Base-by-base conservation (phyloP, 2,797 vertebrate species). In the Simalia tracyae region DNA sequence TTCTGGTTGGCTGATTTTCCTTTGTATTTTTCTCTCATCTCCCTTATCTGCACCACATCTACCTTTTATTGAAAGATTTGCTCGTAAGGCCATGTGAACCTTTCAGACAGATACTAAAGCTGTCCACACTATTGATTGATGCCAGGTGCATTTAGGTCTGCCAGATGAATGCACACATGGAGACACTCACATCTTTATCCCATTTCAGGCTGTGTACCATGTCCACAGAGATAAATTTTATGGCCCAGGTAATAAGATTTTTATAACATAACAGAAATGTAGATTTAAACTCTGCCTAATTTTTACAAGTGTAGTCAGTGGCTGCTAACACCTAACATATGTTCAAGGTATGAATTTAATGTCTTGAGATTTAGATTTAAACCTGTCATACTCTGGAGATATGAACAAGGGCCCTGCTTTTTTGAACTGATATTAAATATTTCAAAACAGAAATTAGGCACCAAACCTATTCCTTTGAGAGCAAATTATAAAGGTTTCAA, bases 161-260 rank as follows among this genome's bases (percentile, higher is more conserved):
- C 7, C 66, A 92, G 90, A 94, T 85, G 89, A 94, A 93, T 60
- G 42, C 64, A 22, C 4, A 1, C 66, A 84, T 46, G 61, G 64
- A 92, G 59, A 94, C 10, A 90, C 60, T 84, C 86, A 59, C 22
- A 54, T 95, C 72, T 95, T 96, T 90, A 64, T 91, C 91, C 54
- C 89, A 64, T 89, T 88, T 88, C 89, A 90, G 66, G 63, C 10
- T 87, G 93, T 92, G 89, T 10, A 89, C 59, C 22, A 22, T 63
- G 94, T 93, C 93, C 92, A 84, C 46, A 4, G 84, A 89, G 86
- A 63, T 86, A 22, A 88, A 50, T 93, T 96, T 96, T 93, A 95
- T 90, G 91, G 94, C 68, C 42, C 7, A 46, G 0, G 1, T 66
- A 88, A 26, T 89, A 92, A 94, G 87, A 91, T 84, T 94, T 96